These are phyloP conservation scores for Crenichthys baileyi DNA, from an alignment of 2,797 vertebrate genomes.

Conservation along the genomic window DNA sequence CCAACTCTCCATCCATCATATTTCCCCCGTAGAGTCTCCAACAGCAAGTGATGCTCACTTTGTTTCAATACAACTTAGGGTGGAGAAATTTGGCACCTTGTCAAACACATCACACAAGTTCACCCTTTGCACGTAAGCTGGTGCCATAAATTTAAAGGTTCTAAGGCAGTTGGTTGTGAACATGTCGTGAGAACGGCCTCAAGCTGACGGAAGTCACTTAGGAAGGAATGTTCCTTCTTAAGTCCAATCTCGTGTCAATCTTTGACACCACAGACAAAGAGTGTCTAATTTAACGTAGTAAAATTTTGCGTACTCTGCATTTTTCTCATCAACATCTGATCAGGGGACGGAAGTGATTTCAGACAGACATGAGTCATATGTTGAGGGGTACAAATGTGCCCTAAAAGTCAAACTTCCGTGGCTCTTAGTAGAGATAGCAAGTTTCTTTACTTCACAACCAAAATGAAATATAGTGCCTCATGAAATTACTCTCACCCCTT, in stretches of 20 bases:
- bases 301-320: not conserved
- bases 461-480: not conserved
- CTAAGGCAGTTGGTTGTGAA: not conserved
- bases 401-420: not conserved
- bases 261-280: not conserved
- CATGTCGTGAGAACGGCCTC: not conserved
- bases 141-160: not conserved
- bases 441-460: not conserved
- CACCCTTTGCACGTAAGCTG: not conserved
- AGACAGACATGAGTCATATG: not conserved
- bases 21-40: not conserved
- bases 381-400: not conserved
- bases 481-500: too few relatives aligned
- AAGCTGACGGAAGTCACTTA: not conserved
- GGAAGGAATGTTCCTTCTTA: not conserved
- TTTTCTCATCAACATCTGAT: not conserved
- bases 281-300: not conserved
- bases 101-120: not conserved
- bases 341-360: not conserved
- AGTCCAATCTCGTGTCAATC: not conserved
- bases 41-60: too few relatives aligned
- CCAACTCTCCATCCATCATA: not conserved
- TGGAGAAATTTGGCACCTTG: not conserved
- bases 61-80: not conserved
- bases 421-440: not conserved